Conservation (phyloP, 2,113 vertebrate species). For the Nesospiza acunhae region DNA sequence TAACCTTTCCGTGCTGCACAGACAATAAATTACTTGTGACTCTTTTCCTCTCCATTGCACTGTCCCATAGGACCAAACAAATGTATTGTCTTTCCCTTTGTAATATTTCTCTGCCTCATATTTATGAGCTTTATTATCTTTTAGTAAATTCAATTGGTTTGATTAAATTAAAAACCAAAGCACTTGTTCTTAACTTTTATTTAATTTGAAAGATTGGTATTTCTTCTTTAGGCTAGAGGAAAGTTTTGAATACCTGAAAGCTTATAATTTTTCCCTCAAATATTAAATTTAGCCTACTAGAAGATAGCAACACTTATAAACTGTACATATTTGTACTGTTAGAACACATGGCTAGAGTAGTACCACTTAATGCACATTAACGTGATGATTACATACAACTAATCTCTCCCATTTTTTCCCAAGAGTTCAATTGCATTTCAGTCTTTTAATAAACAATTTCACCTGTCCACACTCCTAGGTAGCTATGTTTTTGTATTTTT, state of each 20-base stretch:
- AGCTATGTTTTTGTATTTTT: background rate
- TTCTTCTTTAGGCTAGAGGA: background rate
- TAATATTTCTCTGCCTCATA: background rate
- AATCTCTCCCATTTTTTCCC: background rate
- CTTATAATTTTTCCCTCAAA: background rate
- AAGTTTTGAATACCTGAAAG: background rate
- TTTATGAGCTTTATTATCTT: conserved; percentile 21
- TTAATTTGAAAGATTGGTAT: background rate
- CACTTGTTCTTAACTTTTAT: background rate
- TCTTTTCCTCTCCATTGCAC: background rate
- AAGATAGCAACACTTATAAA: background rate
- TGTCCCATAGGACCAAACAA: conserved; percentile 38
- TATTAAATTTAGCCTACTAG: background rate
- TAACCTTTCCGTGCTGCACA: conserved; percentile 47
- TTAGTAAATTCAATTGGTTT: background rate
- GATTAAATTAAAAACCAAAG: conserved; percentile 4
- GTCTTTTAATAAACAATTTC: background rate
- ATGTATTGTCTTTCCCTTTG: conserved; percentile 1
- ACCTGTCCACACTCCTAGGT: background rate
- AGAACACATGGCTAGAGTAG: background rate
- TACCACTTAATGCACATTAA: background rate
- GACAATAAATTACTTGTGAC: conserved; percentile 39
- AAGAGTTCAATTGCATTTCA: background rate
- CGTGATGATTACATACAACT: accelerated
- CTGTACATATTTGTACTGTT: background rate